Percentiles rank a stretch among this genome's conserved stretches.
Evolutionary conservation across 2,113 vertebrate species (phyloP).

Genomic region (Pollachius pollachius): DNA sequence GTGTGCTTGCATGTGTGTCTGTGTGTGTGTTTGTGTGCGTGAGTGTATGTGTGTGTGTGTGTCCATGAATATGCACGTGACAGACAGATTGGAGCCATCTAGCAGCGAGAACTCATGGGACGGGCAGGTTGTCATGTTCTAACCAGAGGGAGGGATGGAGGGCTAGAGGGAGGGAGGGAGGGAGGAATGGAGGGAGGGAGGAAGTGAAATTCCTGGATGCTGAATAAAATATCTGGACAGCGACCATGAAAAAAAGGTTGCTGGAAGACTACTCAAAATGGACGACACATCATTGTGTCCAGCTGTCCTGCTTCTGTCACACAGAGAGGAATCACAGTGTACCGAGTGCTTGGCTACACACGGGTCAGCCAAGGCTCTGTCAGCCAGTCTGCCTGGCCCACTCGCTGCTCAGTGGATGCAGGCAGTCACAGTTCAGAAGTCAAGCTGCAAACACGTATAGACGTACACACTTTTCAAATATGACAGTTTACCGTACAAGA

Average conservation of each 20-base stretch:
- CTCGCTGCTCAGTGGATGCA: too few relatives aligned
- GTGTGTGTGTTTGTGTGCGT: background rate
- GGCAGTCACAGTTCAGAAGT: too few relatives aligned
- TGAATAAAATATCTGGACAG: conserved; percentile 13
- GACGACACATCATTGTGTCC: conserved; percentile 10
- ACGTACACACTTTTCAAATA: too few relatives aligned
- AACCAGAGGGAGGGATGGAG: conserved; percentile 41
- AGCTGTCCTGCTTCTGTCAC: too few relatives aligned
- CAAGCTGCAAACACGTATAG: too few relatives aligned
- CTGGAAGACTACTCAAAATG: conserved; percentile 15
- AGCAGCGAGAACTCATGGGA: conserved; percentile 31
- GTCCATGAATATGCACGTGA: conserved; percentile 9
- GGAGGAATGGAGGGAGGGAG: too few relatives aligned
- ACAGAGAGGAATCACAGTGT: too few relatives aligned
- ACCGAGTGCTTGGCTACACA: too few relatives aligned
- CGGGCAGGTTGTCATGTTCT: conserved; percentile 48
- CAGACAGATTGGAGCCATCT: conserved; percentile 17
- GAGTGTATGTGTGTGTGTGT: conserved; percentile 6
- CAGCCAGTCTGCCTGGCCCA: too few relatives aligned
- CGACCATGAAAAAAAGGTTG: conserved; percentile 11
- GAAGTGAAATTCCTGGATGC: too few relatives aligned
- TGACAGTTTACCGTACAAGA: too few relatives aligned
- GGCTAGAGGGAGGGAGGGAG: conserved; percentile 27
- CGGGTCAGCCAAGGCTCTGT: too few relatives aligned
- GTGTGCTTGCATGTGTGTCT: conserved; percentile 1